These are phyloP conservation scores for Pantala flavescens DNA, from an alignment of 1,140 invertebrate species.

Conservation along the genomic window DNA sequence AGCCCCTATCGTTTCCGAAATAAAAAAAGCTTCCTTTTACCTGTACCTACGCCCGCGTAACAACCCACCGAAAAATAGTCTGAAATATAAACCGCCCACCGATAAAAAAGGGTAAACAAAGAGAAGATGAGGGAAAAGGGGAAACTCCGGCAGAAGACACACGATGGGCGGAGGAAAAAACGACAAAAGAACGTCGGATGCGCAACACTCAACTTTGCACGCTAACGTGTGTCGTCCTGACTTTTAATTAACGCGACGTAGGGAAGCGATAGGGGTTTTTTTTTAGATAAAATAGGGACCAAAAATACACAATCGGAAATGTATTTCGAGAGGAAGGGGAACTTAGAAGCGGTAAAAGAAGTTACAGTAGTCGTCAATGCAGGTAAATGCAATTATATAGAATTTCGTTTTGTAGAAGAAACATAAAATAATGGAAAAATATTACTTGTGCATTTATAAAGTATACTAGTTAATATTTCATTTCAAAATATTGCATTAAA, in stretches of 20 bases:
- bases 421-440: no score
- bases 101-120: conserved; percentile 4
- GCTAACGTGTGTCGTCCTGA: not conserved
- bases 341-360: not conserved
- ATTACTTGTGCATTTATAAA: no score
- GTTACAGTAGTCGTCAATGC: not conserved
- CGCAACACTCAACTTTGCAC: not conserved
- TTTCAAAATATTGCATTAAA: no score
- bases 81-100: not conserved
- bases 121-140: not conserved
- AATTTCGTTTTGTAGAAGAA: not conserved
- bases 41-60: not conserved
- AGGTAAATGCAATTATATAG: not conserved
- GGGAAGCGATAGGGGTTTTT: not conserved
- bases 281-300: not conserved
- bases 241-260: conserved; percentile 1
- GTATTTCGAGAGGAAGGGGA: not conserved
- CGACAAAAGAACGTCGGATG: not conserved
- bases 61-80: not conserved
- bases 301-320: not conserved
- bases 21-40: not conserved
- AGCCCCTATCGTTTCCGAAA: not conserved
- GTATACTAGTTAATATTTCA: no score
- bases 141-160: not conserved
- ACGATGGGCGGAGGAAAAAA: conserved; percentile 4